A percentile compares a stretch with the other conserved stretches of the same genome.
Conservation (phyloP, 1,140 invertebrate genomes). For the Nebria ingens region DNA sequence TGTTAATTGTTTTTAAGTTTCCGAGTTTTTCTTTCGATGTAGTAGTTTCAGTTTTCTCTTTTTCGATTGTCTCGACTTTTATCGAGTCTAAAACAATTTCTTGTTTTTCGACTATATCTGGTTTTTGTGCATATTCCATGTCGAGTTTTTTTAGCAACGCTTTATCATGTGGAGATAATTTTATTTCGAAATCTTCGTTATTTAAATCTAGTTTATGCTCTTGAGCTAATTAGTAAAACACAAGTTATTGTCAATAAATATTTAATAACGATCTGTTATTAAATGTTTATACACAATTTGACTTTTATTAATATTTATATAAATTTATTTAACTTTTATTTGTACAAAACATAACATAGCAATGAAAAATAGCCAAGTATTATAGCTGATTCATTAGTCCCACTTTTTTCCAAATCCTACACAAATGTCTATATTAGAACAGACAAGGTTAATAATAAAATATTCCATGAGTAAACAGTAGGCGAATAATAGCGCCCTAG, state of each 20-base stretch:
- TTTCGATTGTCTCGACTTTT: conserved; percentile 6
- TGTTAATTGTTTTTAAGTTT: not conserved
- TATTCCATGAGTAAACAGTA: too few species aligned
- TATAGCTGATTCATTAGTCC: too few species aligned
- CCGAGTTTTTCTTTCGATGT: not conserved
- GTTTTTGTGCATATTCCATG: conserved; percentile 31
- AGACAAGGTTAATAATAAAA: not conserved
- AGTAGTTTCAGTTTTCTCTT: not conserved
- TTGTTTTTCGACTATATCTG: conserved; percentile 17
- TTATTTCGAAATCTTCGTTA: conserved; percentile 19
- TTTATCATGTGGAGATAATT: conserved; percentile 29
- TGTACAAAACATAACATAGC: not conserved
- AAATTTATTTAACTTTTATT: too few species aligned
- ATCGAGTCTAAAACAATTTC: not conserved
- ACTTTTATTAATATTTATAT: too few species aligned
- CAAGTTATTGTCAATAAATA: too few species aligned
- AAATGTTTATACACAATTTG: too few species aligned
- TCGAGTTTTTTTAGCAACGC: conserved; percentile 30
- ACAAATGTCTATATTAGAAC: not conserved
- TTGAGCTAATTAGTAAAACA: too few species aligned
- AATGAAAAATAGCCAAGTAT: too few species aligned
- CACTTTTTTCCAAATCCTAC: conserved; percentile 19
- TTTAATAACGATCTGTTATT: too few species aligned
- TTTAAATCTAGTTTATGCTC: too few species aligned
- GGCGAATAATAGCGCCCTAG: too few species aligned